Conservation (phyloP, 1,140 invertebrate genomes). For the Campoletis sonorensis region DNA sequence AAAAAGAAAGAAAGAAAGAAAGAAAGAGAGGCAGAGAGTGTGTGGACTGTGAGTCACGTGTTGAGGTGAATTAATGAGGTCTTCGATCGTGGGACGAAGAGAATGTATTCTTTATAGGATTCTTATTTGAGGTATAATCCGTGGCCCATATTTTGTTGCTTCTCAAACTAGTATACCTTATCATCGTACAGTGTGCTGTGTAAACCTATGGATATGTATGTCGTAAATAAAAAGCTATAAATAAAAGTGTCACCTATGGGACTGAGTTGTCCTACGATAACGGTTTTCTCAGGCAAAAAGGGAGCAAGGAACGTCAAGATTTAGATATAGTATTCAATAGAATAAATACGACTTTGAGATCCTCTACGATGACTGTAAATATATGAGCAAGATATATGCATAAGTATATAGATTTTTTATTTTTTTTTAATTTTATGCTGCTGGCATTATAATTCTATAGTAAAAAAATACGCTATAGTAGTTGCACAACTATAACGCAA, state of each 20-base stretch:
- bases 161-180: background rate
- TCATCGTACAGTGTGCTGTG: background rate
- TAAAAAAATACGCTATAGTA: background rate
- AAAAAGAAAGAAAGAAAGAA: background rate
- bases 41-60: background rate
- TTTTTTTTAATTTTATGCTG: too few relatives aligned
- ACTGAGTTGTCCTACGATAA: background rate
- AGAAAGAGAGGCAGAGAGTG: background rate
- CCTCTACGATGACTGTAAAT: background rate
- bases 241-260: background rate
- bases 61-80: constrained; percentile 20
- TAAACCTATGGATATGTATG: background rate
- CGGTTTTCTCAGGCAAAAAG: background rate
- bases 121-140: background rate
- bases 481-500: constrained; percentile 21
- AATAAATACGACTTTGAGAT: constrained; percentile 5
- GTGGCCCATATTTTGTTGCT: constrained; percentile 19
- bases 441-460: background rate
- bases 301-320: background rate
- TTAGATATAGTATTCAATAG: constrained; percentile 17
- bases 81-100: constrained; percentile 1
- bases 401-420: too few relatives aligned
- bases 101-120: background rate
- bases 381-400: background rate
- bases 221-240: background rate